These are phyloP conservation scores for Patella vulgata DNA, from an alignment of 1,140 invertebrate species.

Conservation along the genomic window DNA sequence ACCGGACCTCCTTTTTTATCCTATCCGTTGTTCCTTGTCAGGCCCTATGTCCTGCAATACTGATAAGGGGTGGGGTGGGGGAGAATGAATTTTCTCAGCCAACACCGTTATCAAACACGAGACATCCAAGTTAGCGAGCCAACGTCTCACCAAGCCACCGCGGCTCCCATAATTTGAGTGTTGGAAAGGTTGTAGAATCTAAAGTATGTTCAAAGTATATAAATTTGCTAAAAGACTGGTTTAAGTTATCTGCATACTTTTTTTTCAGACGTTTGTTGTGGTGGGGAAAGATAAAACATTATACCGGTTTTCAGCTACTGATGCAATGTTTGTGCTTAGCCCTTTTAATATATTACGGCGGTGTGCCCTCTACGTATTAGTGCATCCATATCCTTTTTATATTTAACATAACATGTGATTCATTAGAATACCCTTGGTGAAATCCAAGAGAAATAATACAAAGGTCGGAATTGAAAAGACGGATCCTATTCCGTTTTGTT, in stretches of 20 bases:
- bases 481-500: neutral
- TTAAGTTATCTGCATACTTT: too few relatives aligned
- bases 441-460: neutral
- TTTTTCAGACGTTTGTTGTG: constrained; percentile 94
- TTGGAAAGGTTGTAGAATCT: too few relatives aligned
- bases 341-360: constrained; percentile 97
- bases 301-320: constrained; percentile 96
- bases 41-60: too few relatives aligned
- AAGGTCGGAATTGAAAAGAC: neutral
- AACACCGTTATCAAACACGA: too few relatives aligned
- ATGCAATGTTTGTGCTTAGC: constrained; percentile 93
- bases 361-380: constrained; percentile 96
- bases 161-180: neutral
- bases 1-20: too few relatives aligned
- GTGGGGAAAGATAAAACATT: constrained; percentile 98
- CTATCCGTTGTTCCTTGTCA: too few relatives aligned
- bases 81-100: constrained; percentile 2
- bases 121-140: too few relatives aligned
- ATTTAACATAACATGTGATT: neutral
- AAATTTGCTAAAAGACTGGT: too few relatives aligned
- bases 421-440: neutral
- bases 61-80: neutral
- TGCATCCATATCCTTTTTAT: constrained; percentile 80
- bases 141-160: too few relatives aligned
- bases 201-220: too few relatives aligned